These are phyloP conservation scores for Anoplius nigerrimus DNA, from an alignment of 2,888 invertebrate species.

Conservation along the genomic window DNA sequence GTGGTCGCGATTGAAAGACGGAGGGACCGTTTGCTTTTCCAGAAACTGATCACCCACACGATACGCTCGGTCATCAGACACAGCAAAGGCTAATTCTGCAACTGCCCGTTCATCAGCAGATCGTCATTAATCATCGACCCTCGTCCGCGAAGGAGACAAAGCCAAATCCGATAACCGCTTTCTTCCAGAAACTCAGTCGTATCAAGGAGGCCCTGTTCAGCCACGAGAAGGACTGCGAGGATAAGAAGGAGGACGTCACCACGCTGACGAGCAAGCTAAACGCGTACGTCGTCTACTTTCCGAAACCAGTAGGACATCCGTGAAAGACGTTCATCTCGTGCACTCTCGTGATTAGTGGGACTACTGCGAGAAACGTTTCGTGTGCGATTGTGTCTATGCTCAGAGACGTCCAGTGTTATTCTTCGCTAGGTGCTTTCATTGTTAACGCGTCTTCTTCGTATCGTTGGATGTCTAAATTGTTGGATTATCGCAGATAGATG, in stretches of 20 bases:
- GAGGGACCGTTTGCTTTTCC: conserved; percentile 11
- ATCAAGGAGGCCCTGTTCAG: background rate
- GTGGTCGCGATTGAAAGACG: no score
- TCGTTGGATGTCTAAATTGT: no score
- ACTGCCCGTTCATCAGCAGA: background rate
- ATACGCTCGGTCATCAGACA: background rate
- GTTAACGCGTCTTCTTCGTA: no score
- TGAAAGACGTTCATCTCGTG: no score
- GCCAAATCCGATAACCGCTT: background rate
- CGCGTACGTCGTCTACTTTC: background rate
- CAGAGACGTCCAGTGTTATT: no score
- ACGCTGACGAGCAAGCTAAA: background rate
- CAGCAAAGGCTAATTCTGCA: background rate
- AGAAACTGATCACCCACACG: background rate
- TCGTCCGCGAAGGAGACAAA: background rate
- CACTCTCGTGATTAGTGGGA: no score
- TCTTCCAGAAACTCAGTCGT: background rate
- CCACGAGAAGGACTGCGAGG: conserved; percentile 8
- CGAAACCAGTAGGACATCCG: background rate
- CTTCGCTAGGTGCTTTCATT: no score
- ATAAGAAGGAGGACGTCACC: background rate
- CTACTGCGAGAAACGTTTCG: no score
- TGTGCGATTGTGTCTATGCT: no score
- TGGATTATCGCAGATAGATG: no score
- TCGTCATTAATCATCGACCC: background rate